Evolutionary conservation across 2,113 vertebrate genomes (phyloP), one percentile per base, ranked within the genome.

Genomic region (Pandion haliaetus): DNA sequence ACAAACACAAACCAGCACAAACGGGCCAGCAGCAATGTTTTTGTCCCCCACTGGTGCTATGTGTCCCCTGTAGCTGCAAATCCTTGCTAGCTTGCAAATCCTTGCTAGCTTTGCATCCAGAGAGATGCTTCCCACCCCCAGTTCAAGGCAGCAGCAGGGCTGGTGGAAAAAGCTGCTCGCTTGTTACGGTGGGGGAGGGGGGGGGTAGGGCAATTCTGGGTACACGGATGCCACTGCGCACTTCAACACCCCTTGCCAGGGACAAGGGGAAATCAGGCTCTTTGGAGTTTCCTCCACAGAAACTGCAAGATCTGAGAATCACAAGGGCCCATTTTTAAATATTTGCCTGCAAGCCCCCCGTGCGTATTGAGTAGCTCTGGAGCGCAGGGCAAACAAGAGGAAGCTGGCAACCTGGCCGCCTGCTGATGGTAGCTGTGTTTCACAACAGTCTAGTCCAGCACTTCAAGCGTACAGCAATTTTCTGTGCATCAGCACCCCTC

Each of bases 321-420:
- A 59, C 21, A 40, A 36, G 40, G 21, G 21, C n/a, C 14, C n/a
- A n/a, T n/a, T n/a, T n/a, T 70, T 58, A 65, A 54, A 49, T 6
- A 47, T 10, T 52, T 65, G 12, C 17, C 58, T 55, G 23, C 2
- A 6, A 72, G 49, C 6, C 26, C 12, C 25, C 3, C 0, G 0
- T 4, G 15, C 1, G 2, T 14, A 13, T 13, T 0, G 4, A 62
- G 52, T 9, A 12, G 5, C 38, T 38, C 18, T 17, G 8, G 49
- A 44, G 26, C 0, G 1, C 38, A 50, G 58, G 34, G 12, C 4
- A 9, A 63, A 34, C 4, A 21, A 38, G 20, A 34, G 36, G 63
- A 44, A 82, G 36, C 26, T 73, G 85, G 23, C 23, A 38, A 32
- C 38, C 52, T 0, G 0, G 20, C 16, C 8, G 1, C 40, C 17